Percentiles rank a stretch among this genome's conserved stretches.
phyloP scores from a whole-genome alignment of 2,113 vertebrate species.

The Alligator mississippiensis region DNA sequence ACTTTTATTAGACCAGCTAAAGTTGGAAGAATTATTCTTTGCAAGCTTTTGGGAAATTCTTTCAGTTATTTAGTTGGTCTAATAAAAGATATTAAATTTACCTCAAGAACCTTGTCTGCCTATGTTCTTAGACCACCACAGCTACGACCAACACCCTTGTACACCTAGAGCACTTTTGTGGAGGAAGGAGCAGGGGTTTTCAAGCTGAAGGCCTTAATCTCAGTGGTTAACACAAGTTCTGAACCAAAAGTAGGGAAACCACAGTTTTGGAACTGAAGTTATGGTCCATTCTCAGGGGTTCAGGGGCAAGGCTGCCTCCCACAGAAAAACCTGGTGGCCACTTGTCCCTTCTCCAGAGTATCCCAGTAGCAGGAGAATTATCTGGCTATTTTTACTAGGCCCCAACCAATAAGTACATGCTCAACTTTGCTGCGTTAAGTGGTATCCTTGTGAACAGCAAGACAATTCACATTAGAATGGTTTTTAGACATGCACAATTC shows the following conservation, averaged over 20 bases:
- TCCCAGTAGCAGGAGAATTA: background rate
- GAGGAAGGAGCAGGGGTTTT: background rate
- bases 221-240: background rate
- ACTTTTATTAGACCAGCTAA: background rate
- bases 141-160: background rate
- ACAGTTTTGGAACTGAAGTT: background rate
- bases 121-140: too few species aligned
- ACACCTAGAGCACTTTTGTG: background rate
- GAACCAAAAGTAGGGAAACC: background rate
- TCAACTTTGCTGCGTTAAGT: background rate
- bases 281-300: background rate
- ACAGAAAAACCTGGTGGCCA: background rate
- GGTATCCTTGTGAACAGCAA: background rate
- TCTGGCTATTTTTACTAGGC: background rate
- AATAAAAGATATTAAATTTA: background rate
- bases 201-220: background rate
- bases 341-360: background rate
- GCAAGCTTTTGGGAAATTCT: too few species aligned
- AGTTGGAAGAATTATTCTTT: too few species aligned
- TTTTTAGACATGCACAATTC: rapidly evolving
- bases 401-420: background rate
- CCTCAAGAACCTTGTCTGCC: background rate
- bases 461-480: rapidly evolving
- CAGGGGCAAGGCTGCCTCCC: background rate
- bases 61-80: too few species aligned